Evolutionary conservation across 2,888 invertebrate genomes (phyloP), one percentile per base, ranked within the genome.

Genomic region (Tenthredo distinguenda): DNA sequence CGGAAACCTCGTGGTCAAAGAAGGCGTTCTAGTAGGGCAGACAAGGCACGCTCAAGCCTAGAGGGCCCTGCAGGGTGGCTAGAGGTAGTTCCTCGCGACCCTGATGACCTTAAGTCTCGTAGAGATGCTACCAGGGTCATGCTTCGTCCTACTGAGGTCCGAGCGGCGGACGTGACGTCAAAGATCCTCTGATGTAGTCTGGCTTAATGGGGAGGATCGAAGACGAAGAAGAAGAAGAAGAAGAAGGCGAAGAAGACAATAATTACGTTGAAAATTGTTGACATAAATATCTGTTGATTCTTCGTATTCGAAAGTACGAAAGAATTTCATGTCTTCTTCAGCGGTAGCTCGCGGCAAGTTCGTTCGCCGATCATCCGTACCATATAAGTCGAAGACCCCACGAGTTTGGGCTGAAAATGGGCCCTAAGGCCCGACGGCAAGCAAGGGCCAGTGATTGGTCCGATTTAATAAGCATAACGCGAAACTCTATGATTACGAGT

Each of bases 381-480:
- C 21, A n/a, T 43, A 21, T 74, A 43, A 74, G 40, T 74, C 74
- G 50, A 50, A 21, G 50, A 37, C 58, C 26, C 21, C 40, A 37
- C 21, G 62, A 21, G 21, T 21, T 81, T 81, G 6, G 81, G 58
- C 21, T 18, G 15, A 31, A 62, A 62, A 40, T 50, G 83, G 83
- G 71, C 68, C 68, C 68, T 47, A 31, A 47, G 83, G 68, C 83
- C 68, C 62, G 40, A 55, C 21, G 58, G 58, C 26, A 40, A 37
- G n/a, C 15, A 55, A 18, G 81, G 71, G 15, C 50, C 85, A 79
- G 84, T 86, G 85, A 86, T 86, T 85, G 88, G 86, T 77, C 85
- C 87, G 91, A 90, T 90, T 90, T 91, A 91, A 91, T 90, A 91
- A 90, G 90, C 90, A 89, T 91, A 91, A 89, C 90, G 89, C 87